phyloP scores from a whole-genome alignment of 2,888 invertebrate species.

The Sabatieria punctata region DNA sequence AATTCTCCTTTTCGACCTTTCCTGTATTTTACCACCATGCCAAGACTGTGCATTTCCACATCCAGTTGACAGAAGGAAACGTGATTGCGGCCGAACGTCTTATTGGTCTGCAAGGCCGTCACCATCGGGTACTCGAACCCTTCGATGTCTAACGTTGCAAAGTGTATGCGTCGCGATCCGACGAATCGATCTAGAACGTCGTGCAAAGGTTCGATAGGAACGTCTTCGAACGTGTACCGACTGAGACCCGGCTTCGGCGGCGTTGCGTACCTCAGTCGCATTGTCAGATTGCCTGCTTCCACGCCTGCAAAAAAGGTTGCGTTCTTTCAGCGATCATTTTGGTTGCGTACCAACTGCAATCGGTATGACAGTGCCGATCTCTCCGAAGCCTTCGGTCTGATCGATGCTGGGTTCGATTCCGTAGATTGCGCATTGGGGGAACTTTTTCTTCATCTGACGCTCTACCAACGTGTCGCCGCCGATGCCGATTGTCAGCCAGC shows the following conservation, averaged over 20 bases:
- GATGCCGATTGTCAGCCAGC: conserved; percentile 6
- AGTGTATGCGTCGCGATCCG: neutral
- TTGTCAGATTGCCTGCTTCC: neutral
- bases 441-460: neutral
- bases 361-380: conserved; percentile 2
- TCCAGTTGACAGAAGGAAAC: neutral
- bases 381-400: neutral
- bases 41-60: conserved; percentile 1
- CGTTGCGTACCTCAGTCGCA: neutral
- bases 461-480: conserved; percentile 5
- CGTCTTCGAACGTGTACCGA: neutral
- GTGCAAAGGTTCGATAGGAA: neutral
- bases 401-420: conserved; percentile 3
- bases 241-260: neutral
- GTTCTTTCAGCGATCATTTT: neutral
- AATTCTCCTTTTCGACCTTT: too few species aligned
- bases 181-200: neutral
- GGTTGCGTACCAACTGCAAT: neutral
- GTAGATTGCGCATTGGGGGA: neutral
- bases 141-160: conserved; percentile 4
- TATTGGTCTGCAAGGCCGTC: neutral
- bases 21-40: too few species aligned
- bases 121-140: neutral
- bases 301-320: neutral
- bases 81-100: neutral